Evolutionary conservation across 2,888 invertebrate genomes (phyloP).

Genomic region (Perithous albicinctus): DNA sequence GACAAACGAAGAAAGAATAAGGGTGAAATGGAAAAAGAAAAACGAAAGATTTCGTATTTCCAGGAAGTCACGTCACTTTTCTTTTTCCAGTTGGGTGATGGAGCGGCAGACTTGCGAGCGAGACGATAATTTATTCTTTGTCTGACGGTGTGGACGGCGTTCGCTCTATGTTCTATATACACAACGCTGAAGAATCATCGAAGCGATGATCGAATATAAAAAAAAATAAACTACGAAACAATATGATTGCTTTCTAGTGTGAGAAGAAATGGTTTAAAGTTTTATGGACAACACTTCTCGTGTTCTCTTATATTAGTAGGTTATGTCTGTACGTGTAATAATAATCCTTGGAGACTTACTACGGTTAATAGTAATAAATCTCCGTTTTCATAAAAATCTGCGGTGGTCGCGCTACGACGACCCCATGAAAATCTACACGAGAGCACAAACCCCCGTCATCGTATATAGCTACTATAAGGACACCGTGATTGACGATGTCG

Average conservation of each 20-base stretch:
- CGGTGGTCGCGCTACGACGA: constrained; percentile 46
- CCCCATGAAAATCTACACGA: constrained; percentile 71
- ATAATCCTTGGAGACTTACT: constrained; percentile 42
- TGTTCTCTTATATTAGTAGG: neutral
- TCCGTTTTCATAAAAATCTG: constrained; percentile 51
- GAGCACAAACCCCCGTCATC: constrained; percentile 66
- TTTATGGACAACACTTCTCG: constrained; percentile 3
- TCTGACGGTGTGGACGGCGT: constrained; percentile 61
- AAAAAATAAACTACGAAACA: constrained; percentile 5
- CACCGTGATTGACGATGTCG: constrained; percentile 53
- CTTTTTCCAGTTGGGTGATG: constrained; percentile 62
- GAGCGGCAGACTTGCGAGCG: constrained; percentile 49
- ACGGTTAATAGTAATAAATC: constrained; percentile 52
- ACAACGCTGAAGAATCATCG: neutral
- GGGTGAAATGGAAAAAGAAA: constrained; percentile 31
- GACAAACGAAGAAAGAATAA: constrained; percentile 41
- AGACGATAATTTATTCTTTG: constrained; percentile 72
- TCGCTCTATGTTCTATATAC: constrained; percentile 26
- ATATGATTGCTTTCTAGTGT: constrained; percentile 25
- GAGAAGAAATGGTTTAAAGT: neutral
- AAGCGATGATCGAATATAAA: constrained; percentile 3
- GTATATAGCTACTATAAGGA: constrained; percentile 67
- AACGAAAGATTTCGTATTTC: constrained; percentile 69
- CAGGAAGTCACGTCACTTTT: constrained; percentile 72
- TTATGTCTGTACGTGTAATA: constrained; percentile 10